Base-by-base conservation (phyloP, 2,113 vertebrate species). In the Geococcyx californianus region DNA sequence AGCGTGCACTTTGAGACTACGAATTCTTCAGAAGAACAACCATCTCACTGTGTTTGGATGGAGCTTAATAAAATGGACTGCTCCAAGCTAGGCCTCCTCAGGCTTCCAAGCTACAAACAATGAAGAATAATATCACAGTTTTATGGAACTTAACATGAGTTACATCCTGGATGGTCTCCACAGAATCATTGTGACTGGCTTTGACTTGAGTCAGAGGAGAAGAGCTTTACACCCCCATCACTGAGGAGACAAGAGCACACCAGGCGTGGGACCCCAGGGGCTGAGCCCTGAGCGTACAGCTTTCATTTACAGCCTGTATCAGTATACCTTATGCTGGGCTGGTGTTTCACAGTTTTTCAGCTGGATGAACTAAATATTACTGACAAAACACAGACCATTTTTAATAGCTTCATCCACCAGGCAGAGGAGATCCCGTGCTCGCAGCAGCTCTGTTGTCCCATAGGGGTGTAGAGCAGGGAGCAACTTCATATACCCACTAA, bases 141-240 rank as follows among this genome's bases (percentile, higher is more conserved):
- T 95, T 92, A 92, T 80, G 88, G 94, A 77, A 56, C 87, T 90
- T 76, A 83, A 72, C 38, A 7, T 21, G 87, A 88, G 89, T 83
- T 94, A 93, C 85, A 88, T 77, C 87, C 95, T 90, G 95, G 93
- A 95, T 76, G 69, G 51, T 82, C 87, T 95, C 91, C 93, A 89
- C 70, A 82, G 81, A 87, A 84, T 84, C 94, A 1, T 90, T 49
- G 74, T 3, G 17, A 59, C 47, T 81, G 91, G 90, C 42, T 89
- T 76, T 63, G 90, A 59, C 80, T 94, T 77, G 92, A 88, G 80
- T 56, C 83, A 75, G 83, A 88, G 77, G 66, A 75, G 90, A 62
- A 74, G 91, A 76, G 79, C 86, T 95, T 93, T 83, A 83, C 90
- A 87, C 67, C 82, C 91, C 11, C 51, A 9, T 26, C 10, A 62